These are phyloP conservation scores for Salticus scenicus DNA, from an alignment of 2,888 invertebrate genomes.

Conservation along the genomic window DNA sequence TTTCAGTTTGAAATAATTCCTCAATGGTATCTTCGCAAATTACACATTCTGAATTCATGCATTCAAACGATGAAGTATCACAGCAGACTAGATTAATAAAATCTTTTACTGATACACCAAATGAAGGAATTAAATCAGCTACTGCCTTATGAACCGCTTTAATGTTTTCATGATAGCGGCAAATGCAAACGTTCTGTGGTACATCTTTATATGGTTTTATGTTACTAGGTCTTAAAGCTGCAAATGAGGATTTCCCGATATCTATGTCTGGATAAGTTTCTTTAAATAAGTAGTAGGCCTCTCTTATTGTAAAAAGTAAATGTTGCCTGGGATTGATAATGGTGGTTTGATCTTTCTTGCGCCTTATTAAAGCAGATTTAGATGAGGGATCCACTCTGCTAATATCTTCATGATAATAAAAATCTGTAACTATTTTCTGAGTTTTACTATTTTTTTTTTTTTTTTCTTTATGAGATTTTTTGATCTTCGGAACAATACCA, in stretches of 20 bases:
- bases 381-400: not conserved
- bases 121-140: not conserved
- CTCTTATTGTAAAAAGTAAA: conserved; percentile 8
- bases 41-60: not conserved
- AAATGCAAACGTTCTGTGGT: conserved; percentile 1
- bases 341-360: not conserved
- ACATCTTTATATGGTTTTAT: conserved; percentile 4
- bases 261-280: not conserved
- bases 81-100: not conserved
- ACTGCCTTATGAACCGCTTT: not conserved
- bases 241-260: conserved; percentile 4
- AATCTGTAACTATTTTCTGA: conserved; percentile 4
- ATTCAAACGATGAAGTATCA: not conserved
- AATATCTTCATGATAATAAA: not conserved
- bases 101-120: not conserved
- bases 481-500: not conserved
- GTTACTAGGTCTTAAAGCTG: conserved; percentile 11
- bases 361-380: not conserved
- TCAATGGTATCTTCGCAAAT: not conserved
- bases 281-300: not conserved
- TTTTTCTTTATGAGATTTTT: not conserved
- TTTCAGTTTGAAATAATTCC: not conserved
- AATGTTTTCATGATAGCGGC: not conserved
- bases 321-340: not conserved
- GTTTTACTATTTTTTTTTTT: not conserved